Evolutionary conservation across 2,797 vertebrate genomes (phyloP).

Genomic region (Chiloscyllium punctatum): DNA sequence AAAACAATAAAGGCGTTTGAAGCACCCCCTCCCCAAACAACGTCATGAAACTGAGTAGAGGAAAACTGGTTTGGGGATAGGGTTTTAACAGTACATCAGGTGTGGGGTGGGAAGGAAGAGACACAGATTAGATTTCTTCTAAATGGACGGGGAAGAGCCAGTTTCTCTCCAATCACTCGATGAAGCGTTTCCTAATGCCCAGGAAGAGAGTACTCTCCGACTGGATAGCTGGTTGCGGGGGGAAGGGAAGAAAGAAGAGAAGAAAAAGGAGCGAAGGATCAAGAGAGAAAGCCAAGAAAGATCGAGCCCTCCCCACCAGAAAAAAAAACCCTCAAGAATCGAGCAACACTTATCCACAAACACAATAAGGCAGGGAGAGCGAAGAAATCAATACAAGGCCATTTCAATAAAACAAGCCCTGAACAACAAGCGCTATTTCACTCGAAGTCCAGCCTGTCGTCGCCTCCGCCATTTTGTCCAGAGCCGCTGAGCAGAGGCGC

Average conservation of each 20-base stretch:
- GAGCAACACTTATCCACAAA: neutral
- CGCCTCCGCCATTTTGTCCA: neutral
- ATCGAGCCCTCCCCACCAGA: too few relatives aligned
- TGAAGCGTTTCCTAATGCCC: neutral
- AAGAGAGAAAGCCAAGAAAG: too few relatives aligned
- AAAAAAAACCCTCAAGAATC: neutral
- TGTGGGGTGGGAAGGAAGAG: neutral
- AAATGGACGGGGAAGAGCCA: neutral
- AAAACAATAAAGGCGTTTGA: neutral
- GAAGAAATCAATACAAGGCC: neutral
- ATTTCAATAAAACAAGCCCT: neutral
- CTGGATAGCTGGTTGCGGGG: too few relatives aligned
- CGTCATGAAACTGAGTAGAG: slow-evolving; percentile 60
- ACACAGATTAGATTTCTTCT: neutral
- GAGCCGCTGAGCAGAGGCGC: neutral
- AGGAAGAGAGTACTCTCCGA: neutral
- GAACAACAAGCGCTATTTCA: neutral
- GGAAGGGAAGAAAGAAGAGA: too few relatives aligned
- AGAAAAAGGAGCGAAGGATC: too few relatives aligned
- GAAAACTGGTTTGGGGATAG: slow-evolving; percentile 41
- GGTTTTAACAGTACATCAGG: too few relatives aligned
- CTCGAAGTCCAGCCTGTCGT: neutral
- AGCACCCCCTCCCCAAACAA: neutral
- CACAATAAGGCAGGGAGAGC: neutral
- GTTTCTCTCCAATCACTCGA: too few relatives aligned